Evolutionary conservation across 2,797 vertebrate species (phyloP).

Genomic region (Myiotriccus ornatus): DNA sequence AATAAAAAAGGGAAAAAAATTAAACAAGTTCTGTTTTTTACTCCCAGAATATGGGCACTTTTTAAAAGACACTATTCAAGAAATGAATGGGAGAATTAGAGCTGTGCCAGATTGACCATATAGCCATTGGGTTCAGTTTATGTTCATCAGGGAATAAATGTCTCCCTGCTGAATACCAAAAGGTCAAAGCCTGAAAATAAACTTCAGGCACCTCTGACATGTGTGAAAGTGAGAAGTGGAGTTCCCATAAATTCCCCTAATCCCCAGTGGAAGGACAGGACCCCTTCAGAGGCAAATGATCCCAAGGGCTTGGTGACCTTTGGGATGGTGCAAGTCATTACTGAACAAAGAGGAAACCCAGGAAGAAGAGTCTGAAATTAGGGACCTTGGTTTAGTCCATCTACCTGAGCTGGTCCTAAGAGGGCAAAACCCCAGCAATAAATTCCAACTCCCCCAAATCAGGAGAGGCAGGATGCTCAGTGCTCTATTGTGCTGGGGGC

Average conservation of each 20-base stretch:
- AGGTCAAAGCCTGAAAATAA: conserved; percentile 4
- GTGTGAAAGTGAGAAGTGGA: neutral
- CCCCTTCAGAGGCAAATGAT: neutral
- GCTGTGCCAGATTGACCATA: neutral
- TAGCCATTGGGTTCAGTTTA: neutral
- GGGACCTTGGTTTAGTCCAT: neutral
- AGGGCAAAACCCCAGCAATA: neutral
- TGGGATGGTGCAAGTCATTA: rapidly evolving
- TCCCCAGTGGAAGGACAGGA: neutral
- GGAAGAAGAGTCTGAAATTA: neutral
- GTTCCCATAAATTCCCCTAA: neutral
- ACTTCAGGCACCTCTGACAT: neutral
- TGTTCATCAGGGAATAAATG: neutral
- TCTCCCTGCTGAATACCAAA: neutral
- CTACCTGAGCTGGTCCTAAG: neutral
- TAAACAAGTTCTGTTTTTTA: too few relatives aligned
- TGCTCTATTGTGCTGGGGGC: neutral
- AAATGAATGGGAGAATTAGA: neutral
- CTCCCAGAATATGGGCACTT: neutral
- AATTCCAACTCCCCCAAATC: rapidly evolving
- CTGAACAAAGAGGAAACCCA: neutral
- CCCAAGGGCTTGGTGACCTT: neutral
- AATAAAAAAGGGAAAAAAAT: too few relatives aligned
- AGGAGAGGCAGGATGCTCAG: neutral
- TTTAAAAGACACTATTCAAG: neutral